Evolutionary conservation across 2,113 vertebrate species (phyloP).

Genomic region (Anseranas semipalmata): DNA sequence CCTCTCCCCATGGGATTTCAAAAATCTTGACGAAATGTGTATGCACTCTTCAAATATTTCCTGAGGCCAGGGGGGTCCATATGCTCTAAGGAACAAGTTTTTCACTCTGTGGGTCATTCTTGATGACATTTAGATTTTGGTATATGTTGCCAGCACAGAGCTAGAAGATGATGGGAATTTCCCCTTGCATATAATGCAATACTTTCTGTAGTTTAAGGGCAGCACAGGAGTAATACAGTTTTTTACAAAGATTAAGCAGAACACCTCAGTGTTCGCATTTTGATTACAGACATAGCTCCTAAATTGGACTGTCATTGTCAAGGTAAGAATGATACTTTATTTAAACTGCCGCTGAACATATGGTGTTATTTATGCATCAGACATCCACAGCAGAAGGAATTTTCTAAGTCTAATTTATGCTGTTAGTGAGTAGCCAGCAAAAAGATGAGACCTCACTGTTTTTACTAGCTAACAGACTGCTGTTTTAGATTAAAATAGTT

Average conservation of each 20-base stretch:
- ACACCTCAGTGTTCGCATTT: not conserved
- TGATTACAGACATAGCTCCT: not conserved
- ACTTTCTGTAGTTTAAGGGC: not conserved
- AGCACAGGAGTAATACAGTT: not conserved
- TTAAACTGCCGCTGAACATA: constrained; percentile 39
- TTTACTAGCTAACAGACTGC: constrained; percentile 19
- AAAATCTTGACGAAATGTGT: constrained; percentile 79
- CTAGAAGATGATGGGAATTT: not conserved
- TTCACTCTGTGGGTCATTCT: constrained; percentile 68
- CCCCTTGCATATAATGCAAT: not conserved
- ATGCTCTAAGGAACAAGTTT: constrained; percentile 76
- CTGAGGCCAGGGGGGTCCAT: constrained; percentile 81
- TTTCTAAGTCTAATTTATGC: constrained; percentile 48
- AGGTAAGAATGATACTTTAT: constrained; percentile 37
- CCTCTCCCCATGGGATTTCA: constrained; percentile 71
- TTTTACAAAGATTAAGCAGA: constrained; percentile 3
- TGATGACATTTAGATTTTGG: constrained; percentile 70
- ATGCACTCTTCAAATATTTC: constrained; percentile 80
- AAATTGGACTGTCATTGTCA: constrained; percentile 27
- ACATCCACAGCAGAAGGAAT: constrained; percentile 35
- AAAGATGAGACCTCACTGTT: constrained; percentile 34
- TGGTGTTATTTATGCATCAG: constrained; percentile 62
- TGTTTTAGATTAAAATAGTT: constrained; percentile 50
- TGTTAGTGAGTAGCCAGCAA: constrained; percentile 20
- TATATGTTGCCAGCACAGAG: not conserved